These are phyloP conservation scores for Drosophila lutescens DNA, from an alignment of 2,888 invertebrate genomes.

Conservation along the genomic window DNA sequence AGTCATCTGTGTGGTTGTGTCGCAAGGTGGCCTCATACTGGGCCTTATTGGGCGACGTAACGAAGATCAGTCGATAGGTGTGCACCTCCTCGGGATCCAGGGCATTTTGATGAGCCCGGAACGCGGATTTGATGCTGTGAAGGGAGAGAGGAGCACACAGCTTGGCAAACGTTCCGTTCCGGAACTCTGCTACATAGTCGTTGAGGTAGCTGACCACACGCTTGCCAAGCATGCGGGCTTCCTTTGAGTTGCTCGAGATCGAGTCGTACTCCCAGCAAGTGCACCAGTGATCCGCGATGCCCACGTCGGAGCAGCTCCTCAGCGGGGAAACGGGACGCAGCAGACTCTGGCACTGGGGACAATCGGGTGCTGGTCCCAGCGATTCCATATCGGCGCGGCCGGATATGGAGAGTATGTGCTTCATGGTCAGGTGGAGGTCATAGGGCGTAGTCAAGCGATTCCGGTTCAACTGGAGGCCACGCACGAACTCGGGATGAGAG, in stretches of 20 bases:
- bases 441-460: slow-evolving; percentile 90
- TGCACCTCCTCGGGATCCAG: slow-evolving; percentile 49
- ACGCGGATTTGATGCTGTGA: slow-evolving; percentile 86
- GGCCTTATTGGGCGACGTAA: slow-evolving; percentile 88
- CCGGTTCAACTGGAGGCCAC: slow-evolving; percentile 87
- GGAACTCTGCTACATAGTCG: slow-evolving; percentile 71
- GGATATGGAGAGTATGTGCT: slow-evolving; percentile 87
- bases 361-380: slow-evolving; percentile 83
- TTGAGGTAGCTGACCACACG: slow-evolving; percentile 81
- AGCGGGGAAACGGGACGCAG: slow-evolving; percentile 86
- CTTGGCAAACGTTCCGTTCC: slow-evolving; percentile 79
- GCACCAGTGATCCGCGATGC: slow-evolving; percentile 91
- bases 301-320: slow-evolving; percentile 89
- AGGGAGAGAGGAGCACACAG: slow-evolving; percentile 86
- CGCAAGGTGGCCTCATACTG: slow-evolving; percentile 90
- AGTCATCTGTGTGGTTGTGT: slow-evolving; percentile 78
- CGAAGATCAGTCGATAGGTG: slow-evolving; percentile 89
- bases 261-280: slow-evolving; percentile 87
- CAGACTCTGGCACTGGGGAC: slow-evolving; percentile 88
- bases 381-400: slow-evolving; percentile 80
- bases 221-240: slow-evolving; percentile 86
- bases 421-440: slow-evolving; percentile 90
- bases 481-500: slow-evolving; percentile 85
- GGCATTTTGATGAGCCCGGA: slow-evolving; percentile 80
- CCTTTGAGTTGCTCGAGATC: slow-evolving; percentile 84